These are phyloP conservation scores for Romanogobio albipinnatus DNA, from an alignment of 2,113 vertebrate genomes.

Conservation along the genomic window DNA sequence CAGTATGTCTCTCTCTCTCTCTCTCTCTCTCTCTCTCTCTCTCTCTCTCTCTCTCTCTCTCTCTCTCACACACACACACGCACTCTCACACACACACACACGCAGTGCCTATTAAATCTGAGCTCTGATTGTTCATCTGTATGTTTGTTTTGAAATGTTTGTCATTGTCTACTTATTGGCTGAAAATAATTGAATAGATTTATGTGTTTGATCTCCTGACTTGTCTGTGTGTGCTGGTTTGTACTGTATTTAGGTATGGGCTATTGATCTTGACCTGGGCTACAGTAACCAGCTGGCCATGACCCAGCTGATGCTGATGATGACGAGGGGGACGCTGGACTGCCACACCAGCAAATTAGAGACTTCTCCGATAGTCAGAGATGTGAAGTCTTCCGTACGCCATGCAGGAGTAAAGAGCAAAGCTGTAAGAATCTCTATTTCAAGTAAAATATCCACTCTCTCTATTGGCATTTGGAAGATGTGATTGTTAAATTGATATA, in stretches of 20 bases:
- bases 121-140: neutral
- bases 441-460: neutral
- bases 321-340: slow-evolving; percentile 84
- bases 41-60: slow-evolving; percentile 28
- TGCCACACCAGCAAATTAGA: slow-evolving; percentile 71
- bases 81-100: neutral
- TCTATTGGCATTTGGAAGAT: neutral
- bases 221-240: slow-evolving; percentile 41
- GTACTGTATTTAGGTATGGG: slow-evolving; percentile 82
- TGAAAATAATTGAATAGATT: slow-evolving; percentile 42
- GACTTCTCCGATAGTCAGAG: slow-evolving; percentile 61
- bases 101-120: neutral
- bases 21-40: slow-evolving; percentile 41
- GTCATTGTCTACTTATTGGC: slow-evolving; percentile 2
- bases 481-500: neutral
- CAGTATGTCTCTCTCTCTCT: slow-evolving; percentile 48
- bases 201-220: slow-evolving; percentile 13
- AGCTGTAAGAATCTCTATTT: slow-evolving; percentile 44
- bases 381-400: slow-evolving; percentile 51
- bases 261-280: slow-evolving; percentile 83
- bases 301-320: slow-evolving; percentile 84
- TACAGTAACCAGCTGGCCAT: slow-evolving; percentile 91
- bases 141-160: neutral
- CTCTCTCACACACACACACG: slow-evolving; percentile 4
- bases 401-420: slow-evolving; percentile 45